These are phyloP conservation scores for Sitta carolinensis DNA, from an alignment of 2,797 vertebrate genomes.

Conservation along the genomic window DNA sequence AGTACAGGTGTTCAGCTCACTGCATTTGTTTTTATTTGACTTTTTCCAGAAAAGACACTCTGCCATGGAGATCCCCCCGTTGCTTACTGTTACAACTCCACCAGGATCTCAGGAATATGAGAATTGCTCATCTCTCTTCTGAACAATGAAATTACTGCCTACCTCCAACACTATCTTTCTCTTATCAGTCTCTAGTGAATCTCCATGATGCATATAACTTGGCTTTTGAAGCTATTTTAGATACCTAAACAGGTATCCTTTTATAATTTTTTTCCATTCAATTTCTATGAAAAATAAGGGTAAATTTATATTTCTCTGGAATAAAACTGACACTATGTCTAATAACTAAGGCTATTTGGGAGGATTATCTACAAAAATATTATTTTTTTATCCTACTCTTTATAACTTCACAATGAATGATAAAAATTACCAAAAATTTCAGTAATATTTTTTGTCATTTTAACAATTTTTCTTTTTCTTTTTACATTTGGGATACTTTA, in stretches of 20 bases:
- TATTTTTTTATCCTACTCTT: neutral
- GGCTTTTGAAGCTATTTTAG: neutral
- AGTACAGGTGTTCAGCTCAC: neutral
- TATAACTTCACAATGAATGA: neutral
- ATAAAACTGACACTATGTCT: neutral
- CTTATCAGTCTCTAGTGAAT: neutral
- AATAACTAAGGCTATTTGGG: neutral
- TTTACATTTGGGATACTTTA: neutral
- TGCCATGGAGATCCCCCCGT: neutral
- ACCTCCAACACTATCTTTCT: neutral
- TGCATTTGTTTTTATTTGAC: neutral
- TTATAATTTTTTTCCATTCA: neutral
- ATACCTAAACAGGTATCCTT: neutral
- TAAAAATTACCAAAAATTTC: neutral
- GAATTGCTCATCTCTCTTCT: neutral
- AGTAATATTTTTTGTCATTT: neutral
- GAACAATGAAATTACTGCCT: neutral
- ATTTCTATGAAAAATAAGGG: neutral
- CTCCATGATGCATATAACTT: neutral
- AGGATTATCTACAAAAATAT: neutral
- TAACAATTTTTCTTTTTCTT: neutral
- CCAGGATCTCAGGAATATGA: neutral
- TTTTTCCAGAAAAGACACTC: neutral
- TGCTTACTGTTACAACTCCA: neutral
- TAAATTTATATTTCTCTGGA: neutral